phyloP scores from a whole-genome alignment of 2,113 vertebrate genomes.

The Mixornis gularis region DNA sequence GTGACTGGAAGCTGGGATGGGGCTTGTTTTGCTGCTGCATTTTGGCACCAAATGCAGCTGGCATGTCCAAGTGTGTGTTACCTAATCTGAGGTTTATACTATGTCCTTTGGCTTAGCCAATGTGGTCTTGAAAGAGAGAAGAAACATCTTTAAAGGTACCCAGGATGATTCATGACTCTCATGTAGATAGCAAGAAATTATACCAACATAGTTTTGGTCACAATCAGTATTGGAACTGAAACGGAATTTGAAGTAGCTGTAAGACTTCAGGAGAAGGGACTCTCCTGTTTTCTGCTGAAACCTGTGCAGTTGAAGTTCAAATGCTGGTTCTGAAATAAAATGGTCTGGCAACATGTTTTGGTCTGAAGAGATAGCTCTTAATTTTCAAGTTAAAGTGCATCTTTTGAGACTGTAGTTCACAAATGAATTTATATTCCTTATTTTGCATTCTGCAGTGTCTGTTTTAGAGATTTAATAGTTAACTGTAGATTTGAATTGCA shows the following conservation, averaged over 20 bases:
- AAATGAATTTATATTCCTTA: background rate
- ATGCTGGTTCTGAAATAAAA: background rate
- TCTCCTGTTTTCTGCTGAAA: background rate
- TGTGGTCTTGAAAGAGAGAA: background rate
- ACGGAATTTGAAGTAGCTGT: background rate
- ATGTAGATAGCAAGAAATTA: background rate
- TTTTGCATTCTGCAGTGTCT: background rate
- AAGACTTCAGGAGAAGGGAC: background rate
- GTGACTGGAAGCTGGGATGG: background rate
- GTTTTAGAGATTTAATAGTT: background rate
- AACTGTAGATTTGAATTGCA: background rate
- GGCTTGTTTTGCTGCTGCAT: background rate
- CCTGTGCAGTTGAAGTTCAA: background rate
- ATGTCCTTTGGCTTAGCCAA: background rate
- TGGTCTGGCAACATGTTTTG: background rate
- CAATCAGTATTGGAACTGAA: background rate
- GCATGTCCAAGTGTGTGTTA: fast-evolving
- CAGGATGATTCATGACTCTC: background rate
- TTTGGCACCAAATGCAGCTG: background rate
- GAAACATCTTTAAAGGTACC: background rate
- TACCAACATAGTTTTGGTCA: background rate
- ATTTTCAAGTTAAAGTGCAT: background rate
- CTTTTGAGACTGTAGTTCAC: background rate
- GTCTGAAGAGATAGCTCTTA: background rate
- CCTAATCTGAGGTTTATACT: background rate